These are phyloP conservation scores for Hormaphis cornu DNA, from an alignment of 1,140 invertebrate genomes.

Conservation along the genomic window DNA sequence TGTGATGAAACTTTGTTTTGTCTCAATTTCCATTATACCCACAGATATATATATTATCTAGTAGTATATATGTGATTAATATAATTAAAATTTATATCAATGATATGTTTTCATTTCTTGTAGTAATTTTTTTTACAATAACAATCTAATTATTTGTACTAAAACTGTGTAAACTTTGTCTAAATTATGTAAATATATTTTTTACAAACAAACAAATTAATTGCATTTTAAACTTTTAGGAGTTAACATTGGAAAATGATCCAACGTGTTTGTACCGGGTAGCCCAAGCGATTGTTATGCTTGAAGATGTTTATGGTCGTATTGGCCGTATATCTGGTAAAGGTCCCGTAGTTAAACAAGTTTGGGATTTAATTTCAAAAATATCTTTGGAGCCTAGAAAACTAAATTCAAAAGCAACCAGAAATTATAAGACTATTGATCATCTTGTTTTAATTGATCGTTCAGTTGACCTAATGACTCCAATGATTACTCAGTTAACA, in stretches of 20 bases:
- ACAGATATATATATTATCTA: too few species aligned
- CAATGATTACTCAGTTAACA: slow-evolving; percentile 87
- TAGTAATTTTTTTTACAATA: too few species aligned
- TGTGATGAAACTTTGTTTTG: too few species aligned
- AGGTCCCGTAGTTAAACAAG: slow-evolving; percentile 75
- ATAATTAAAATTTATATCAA: too few species aligned
- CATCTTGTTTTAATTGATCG: slow-evolving; percentile 81
- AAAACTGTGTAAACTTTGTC: too few species aligned
- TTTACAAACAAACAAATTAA: too few species aligned
- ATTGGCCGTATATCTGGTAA: slow-evolving; percentile 85
- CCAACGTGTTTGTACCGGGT: slow-evolving; percentile 76
- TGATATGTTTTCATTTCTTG: too few species aligned
- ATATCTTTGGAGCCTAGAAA: slow-evolving; percentile 62
- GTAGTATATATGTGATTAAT: too few species aligned
- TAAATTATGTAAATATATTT: too few species aligned
- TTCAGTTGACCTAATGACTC: slow-evolving; percentile 81
- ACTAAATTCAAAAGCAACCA: slow-evolving; percentile 43
- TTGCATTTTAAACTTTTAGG: too few species aligned
- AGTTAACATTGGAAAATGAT: slow-evolving; percentile 79
- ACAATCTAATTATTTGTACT: too few species aligned
- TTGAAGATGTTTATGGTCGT: slow-evolving; percentile 81
- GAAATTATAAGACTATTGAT: slow-evolving; percentile 62
- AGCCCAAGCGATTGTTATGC: slow-evolving; percentile 73
- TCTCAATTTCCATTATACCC: too few species aligned
- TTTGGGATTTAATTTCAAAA: slow-evolving; percentile 76